Conservation (phyloP, 37 sponge, comb jelly and placozoan species). For the Halisarca cf. caerulea region DNA sequence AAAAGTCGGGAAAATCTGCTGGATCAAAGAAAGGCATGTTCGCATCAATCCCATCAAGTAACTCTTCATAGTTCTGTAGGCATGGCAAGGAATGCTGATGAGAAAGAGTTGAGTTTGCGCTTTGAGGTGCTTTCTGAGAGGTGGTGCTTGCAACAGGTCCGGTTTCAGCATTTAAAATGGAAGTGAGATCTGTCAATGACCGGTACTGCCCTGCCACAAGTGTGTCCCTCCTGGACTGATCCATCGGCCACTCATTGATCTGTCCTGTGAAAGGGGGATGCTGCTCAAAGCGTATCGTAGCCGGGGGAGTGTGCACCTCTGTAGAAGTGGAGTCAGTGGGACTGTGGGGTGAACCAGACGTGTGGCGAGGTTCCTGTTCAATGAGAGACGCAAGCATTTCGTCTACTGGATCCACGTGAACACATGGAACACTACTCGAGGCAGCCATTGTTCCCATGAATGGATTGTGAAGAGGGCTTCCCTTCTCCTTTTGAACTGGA, state of each 20-base stretch:
- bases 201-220: constrained; percentile 67
- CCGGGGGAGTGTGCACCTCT: constrained; percentile 76
- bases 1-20: no score
- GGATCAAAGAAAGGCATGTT: no score
- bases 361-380: constrained; percentile 28
- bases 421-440: constrained; percentile 84
- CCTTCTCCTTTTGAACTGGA: constrained; percentile 51
- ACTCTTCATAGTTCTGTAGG: constrained; percentile 18
- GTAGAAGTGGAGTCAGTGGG: constrained; percentile 73
- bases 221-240: constrained; percentile 24
- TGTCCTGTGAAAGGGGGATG: constrained; percentile 41
- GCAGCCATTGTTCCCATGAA: constrained; percentile 82
- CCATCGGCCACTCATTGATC: constrained; percentile 70
- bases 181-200: constrained; percentile 70
- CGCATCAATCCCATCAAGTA: constrained; percentile 51
- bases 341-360: constrained; percentile 42
- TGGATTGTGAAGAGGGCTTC: constrained; percentile 56
- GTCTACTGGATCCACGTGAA: constrained; percentile 56
- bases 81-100: constrained; percentile 81
- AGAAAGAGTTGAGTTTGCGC: neutral
- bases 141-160: neutral
- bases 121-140: neutral
- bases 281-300: constrained; percentile 57
- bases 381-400: neutral
- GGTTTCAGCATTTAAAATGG: constrained; percentile 1